Evolutionary conservation across 1,140 invertebrate genomes (phyloP), one percentile per base, ranked within the genome.

Genomic region (Cydia amplana): DNA sequence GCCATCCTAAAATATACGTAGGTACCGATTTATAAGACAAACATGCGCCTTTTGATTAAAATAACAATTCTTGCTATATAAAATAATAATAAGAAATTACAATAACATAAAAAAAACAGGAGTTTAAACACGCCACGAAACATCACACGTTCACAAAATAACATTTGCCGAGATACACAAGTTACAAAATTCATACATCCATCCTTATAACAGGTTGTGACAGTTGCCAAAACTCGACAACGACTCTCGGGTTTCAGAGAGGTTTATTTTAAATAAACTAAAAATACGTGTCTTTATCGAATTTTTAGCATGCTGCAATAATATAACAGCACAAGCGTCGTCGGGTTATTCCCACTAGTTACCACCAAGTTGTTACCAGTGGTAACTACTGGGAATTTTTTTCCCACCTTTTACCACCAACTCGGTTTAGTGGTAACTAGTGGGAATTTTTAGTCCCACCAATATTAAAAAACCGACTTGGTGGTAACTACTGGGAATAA

Each of bases 61-160:
- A 84, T 75, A 80, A 81, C 79, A 80, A 82, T 81, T 78, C 49
- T 76, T 75, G 78, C 78, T 74, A 64, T 83, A 80, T 79, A 83
- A 85, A 85, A 82, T 80, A 78, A 83, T 80, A 80, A 84, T 78
- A 78, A 77, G 80, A 80, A 83, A 87, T 76, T 86, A 84, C 82
- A 87, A 81, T 83, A 82, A 83, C 77, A 84, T 82, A 82, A 79
- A 65, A 65, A 28, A 73, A 74, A 79, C 80, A 80, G 79, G 80
- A 83, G 81, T 76, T 78, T 78, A 74, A 76, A 79, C 70, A 83
- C 74, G 78, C 77, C 55, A 60, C 55, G 55, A 60, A 77, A 79
- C 77, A 80, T 81, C 79, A 81, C 77, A 79, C 74, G 79, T 74
- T 76, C 75, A 80, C 76, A 78, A 78, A 81, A 74, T 75, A 80